Evolutionary conservation across 2,797 vertebrate species (phyloP).

Genomic region (Mormyrus hasselquistii): DNA sequence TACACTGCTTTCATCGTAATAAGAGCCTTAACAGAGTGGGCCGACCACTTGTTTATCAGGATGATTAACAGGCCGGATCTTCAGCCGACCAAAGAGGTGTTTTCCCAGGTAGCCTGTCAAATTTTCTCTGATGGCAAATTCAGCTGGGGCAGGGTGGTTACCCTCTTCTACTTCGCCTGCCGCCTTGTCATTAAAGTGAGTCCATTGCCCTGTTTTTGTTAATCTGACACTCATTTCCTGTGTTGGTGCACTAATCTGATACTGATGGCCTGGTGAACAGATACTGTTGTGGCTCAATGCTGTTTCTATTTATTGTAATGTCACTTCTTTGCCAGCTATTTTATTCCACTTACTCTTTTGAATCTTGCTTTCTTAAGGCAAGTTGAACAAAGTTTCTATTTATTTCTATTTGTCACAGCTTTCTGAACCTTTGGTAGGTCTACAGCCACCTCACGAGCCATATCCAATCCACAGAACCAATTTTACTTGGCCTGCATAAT

Average conservation of each 20-base stretch:
- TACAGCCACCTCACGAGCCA: neutral
- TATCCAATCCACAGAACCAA: neutral
- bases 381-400: neutral
- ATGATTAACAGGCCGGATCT: conserved; percentile 75
- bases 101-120: conserved; percentile 74
- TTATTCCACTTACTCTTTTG: neutral
- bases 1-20: neutral
- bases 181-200: conserved; percentile 80
- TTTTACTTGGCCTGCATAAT: neutral
- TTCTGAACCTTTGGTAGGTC: neutral
- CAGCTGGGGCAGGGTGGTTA: conserved; percentile 90
- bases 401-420: neutral
- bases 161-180: conserved; percentile 88
- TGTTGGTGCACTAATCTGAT: neutral
- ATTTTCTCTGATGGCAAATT: conserved; percentile 86
- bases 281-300: neutral
- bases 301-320: neutral
- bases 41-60: conserved; percentile 45
- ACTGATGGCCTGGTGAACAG: neutral
- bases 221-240: neutral
- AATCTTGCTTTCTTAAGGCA: neutral
- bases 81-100: conserved; percentile 70
- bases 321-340: neutral
- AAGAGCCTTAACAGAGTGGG: neutral
- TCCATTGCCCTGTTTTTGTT: neutral